Conservation (phyloP, 2,113 vertebrate genomes). For the Rissa tridactyla region DNA sequence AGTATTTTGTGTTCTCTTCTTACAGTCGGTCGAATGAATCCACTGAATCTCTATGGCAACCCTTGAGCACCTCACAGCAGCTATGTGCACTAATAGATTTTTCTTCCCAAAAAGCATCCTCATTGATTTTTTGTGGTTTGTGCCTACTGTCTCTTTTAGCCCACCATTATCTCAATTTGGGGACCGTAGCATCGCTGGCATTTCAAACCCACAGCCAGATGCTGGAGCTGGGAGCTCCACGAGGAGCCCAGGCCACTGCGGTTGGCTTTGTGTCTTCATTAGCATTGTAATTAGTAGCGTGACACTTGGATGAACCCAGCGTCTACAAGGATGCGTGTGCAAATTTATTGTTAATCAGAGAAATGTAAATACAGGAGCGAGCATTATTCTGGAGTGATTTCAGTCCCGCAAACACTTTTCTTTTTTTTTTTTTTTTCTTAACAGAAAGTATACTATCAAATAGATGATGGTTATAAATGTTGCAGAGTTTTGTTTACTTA, state of each 20-base stretch:
- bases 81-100: neutral
- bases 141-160: neutral
- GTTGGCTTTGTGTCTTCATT: neutral
- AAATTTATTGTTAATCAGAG: neutral
- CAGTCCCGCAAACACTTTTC: neutral
- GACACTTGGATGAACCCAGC: neutral
- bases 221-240: neutral
- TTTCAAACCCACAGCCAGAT: neutral
- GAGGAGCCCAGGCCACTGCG: neutral
- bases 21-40: neutral
- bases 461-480: neutral
- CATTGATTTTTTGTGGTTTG: neutral
- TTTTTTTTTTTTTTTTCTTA: neutral
- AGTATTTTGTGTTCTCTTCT: neutral
- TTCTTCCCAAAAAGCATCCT: neutral
- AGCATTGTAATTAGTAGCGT: neutral
- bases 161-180: fast-evolving
- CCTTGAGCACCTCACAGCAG: neutral
- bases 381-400: neutral
- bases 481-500: neutral
- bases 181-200: fast-evolving
- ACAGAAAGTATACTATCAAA: neutral
- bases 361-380: neutral
- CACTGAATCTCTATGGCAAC: conserved; percentile 45
- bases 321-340: neutral